Evolutionary conservation across 2,888 invertebrate genomes (phyloP).

Genomic region (Cataglyphis livida): DNA sequence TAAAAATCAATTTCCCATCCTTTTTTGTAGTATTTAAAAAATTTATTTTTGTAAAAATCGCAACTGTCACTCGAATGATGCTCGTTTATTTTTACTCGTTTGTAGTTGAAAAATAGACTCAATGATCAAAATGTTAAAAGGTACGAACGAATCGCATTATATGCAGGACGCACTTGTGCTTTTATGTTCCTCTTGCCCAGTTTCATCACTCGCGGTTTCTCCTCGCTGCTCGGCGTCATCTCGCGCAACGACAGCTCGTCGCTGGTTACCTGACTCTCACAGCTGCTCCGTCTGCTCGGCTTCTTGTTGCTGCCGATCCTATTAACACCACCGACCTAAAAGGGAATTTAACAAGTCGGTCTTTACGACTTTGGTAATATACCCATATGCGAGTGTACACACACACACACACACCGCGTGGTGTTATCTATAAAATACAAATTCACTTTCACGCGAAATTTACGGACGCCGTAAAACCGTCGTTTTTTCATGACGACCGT

Average conservation of each 20-base stretch:
- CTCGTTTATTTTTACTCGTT: not conserved
- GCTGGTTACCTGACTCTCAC: conserved; percentile 85
- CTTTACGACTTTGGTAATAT: conserved; percentile 42
- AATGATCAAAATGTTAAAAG: not conserved
- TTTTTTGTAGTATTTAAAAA: not conserved
- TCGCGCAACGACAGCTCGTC: conserved; percentile 85
- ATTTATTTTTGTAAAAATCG: not conserved
- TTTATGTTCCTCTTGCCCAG: conserved; percentile 97
- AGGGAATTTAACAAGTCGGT: conserved; percentile 42
- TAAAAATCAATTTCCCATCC: not conserved
- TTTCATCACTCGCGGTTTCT: conserved; percentile 87
- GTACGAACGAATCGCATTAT: not conserved
- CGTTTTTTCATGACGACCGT: conserved; percentile 5
- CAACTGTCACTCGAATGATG: too few relatives aligned
- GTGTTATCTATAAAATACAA: conserved; percentile 27
- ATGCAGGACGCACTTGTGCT: conserved; percentile 87
- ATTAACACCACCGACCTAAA: conserved; percentile 81
- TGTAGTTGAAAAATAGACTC: not conserved
- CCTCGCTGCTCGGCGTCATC: conserved; percentile 85
- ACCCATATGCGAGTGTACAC: not conserved
- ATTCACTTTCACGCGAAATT: conserved; percentile 43
- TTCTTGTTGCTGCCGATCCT: conserved; percentile 82
- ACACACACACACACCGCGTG: not conserved
- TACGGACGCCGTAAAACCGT: conserved; percentile 42
- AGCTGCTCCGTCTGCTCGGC: conserved; percentile 86